phyloP scores from a whole-genome alignment of 2,888 invertebrate species.

The Eilema caniola region DNA sequence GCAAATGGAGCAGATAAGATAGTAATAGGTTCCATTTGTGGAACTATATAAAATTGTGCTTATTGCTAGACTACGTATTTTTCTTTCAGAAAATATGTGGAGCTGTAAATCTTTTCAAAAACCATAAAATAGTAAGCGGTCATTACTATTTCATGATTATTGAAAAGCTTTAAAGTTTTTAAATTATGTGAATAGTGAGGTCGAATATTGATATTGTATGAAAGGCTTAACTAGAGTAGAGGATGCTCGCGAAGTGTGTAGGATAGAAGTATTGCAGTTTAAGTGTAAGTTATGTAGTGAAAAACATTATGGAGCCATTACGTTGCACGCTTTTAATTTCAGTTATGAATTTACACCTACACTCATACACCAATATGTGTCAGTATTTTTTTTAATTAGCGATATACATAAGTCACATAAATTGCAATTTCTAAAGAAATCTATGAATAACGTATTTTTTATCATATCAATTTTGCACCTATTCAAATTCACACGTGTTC shows the following conservation, averaged over 20 bases:
- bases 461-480: conserved; percentile 8
- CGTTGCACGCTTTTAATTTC: no score
- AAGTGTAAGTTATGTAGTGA: no score
- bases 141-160: neutral
- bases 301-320: no score
- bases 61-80: neutral
- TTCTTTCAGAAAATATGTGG: neutral
- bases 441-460: neutral
- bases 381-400: no score
- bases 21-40: conserved; percentile 11
- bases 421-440: neutral
- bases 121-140: no score
- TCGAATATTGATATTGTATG: no score
- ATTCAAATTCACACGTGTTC: conserved; percentile 23
- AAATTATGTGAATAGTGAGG: neutral
- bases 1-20: conserved; percentile 52
- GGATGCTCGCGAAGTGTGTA: no score
- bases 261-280: no score
- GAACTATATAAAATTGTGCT: neutral
- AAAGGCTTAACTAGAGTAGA: no score
- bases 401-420: neutral
- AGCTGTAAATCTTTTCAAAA: no score
- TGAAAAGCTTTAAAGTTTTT: neutral
- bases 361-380: no score
- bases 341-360: no score